Evolutionary conservation across 64 coral and sea anemone species (phyloP).

Genomic region (Hydrozoanthus tunicans): DNA sequence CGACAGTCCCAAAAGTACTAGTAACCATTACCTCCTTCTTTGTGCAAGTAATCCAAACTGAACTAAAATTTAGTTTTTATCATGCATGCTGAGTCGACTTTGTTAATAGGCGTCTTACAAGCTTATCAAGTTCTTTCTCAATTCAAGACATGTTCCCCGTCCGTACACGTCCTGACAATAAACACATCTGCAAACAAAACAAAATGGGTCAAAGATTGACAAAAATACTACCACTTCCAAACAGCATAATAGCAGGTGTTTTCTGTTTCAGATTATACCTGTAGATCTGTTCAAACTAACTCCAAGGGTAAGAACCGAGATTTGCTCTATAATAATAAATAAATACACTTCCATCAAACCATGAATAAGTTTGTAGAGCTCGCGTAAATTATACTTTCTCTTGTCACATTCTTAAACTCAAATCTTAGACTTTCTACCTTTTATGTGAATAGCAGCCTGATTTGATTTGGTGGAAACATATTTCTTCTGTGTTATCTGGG

Average conservation of each 20-base stretch:
- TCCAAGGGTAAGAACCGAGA: too few species aligned
- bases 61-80: neutral
- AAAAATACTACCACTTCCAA: neutral
- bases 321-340: too few species aligned
- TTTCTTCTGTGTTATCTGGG: neutral
- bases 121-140: neutral
- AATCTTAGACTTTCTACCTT: conserved; percentile 2
- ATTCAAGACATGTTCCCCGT: neutral
- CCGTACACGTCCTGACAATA: neutral
- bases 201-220: neutral
- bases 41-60: neutral
- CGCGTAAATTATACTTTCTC: neutral
- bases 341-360: too few species aligned
- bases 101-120: neutral
- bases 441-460: neutral
- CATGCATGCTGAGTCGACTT: too few species aligned
- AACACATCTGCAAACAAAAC: neutral
- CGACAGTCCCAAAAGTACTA: neutral
- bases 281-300: too few species aligned
- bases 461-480: conserved; percentile 7
- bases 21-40: neutral
- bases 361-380: neutral
- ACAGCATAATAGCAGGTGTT: neutral
- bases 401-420: neutral
- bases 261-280: too few species aligned